Evolutionary conservation across 2,888 invertebrate genomes (phyloP).

Genomic region (Rhingia rostrata): DNA sequence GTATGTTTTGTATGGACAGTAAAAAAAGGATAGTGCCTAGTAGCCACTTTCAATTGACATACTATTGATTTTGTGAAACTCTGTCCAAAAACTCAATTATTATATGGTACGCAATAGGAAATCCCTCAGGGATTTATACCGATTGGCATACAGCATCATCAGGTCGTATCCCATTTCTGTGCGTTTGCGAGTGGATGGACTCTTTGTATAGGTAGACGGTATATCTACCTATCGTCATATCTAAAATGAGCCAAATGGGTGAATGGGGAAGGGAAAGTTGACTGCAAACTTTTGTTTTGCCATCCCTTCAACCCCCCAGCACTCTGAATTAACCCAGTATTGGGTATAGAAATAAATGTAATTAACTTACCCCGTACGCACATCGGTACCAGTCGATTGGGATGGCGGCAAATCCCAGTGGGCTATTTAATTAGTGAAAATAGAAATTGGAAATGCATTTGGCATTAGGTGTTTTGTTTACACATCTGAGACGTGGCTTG

Average conservation of each 20-base stretch:
- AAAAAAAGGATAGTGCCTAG: neutral
- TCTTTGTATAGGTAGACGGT: neutral
- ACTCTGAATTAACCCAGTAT: constrained; percentile 21
- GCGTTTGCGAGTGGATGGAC: neutral
- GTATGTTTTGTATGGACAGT: neutral
- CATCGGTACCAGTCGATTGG: neutral
- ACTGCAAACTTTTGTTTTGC: constrained; percentile 17
- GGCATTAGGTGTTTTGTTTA: neutral
- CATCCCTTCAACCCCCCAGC: neutral
- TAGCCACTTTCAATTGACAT: neutral
- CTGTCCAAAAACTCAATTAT: constrained; percentile 36
- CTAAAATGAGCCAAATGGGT: neutral
- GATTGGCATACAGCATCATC: neutral
- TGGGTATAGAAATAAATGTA: constrained; percentile 36
- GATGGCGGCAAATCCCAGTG: constrained; percentile 3
- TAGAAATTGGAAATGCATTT: neutral
- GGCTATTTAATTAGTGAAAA: constrained; percentile 41
- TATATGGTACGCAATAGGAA: constrained; percentile 11
- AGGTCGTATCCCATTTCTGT: too few relatives aligned
- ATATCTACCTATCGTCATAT: neutral
- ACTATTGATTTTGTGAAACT: constrained; percentile 6
- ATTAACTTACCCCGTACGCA: constrained; percentile 49
- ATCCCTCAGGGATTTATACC: constrained; percentile 3
- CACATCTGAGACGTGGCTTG: constrained; percentile 5
- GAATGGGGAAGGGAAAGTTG: neutral